These are phyloP conservation scores for Anabas testudineus DNA, from an alignment of 2,797 vertebrate species.

Conservation along the genomic window DNA sequence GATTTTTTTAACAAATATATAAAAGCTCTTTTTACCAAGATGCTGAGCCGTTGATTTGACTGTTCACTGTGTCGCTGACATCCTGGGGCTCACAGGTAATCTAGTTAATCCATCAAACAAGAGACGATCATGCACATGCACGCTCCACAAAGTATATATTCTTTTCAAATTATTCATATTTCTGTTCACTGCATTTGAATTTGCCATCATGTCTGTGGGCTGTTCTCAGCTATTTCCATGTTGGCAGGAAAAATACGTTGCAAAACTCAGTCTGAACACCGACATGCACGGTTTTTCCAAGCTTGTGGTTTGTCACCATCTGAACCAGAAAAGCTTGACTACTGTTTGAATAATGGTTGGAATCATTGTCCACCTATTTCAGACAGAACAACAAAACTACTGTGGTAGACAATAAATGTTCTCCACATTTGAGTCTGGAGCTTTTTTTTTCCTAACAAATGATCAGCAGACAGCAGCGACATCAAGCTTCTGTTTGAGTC, in stretches of 20 bases:
- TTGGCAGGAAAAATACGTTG: constrained; percentile 44
- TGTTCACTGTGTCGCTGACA: not conserved
- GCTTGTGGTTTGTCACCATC: constrained; percentile 29
- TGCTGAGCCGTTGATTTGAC: constrained; percentile 7
- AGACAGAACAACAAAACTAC: not conserved
- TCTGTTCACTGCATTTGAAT: constrained; percentile 30
- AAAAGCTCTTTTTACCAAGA: too few relatives aligned
- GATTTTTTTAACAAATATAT: too few relatives aligned
- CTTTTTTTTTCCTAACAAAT: constrained; percentile 10
- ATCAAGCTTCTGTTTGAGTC: constrained; percentile 44
- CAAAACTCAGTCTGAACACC: constrained; percentile 28
- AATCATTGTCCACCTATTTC: too few relatives aligned
- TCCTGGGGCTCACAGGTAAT: constrained; percentile 27
- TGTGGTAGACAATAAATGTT: not conserved
- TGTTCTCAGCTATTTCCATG: constrained; percentile 41
- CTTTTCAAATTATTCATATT: constrained; percentile 20
- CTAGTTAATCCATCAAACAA: constrained; percentile 48
- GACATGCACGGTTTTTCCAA: constrained; percentile 15
- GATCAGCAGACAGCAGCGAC: constrained; percentile 9
- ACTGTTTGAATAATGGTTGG: not conserved
- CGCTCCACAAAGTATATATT: constrained; percentile 11
- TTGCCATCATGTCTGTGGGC: constrained; percentile 54
- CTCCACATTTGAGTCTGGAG: not conserved
- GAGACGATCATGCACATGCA: constrained; percentile 4
- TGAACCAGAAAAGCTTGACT: constrained; percentile 8